Conservation (phyloP, 92 coral and sea anemone species). For the Meandrina meandrites region DNA sequence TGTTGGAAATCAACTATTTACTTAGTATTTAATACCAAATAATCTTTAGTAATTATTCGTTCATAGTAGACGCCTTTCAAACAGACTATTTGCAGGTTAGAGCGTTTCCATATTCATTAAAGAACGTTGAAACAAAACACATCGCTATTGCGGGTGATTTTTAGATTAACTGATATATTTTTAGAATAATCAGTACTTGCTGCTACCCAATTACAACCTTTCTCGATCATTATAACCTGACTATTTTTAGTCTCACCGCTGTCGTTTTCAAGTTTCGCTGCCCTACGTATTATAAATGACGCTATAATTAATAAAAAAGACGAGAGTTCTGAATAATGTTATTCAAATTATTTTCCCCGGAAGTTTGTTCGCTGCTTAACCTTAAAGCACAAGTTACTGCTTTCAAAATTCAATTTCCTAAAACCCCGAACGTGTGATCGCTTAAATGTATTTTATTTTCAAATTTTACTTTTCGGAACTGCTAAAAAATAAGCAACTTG, state of each 20-base stretch:
- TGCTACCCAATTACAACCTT: background rate
- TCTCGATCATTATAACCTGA: background rate
- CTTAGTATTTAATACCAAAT: background rate
- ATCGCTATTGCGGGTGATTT: background rate
- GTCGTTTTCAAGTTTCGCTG: background rate
- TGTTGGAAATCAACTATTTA: background rate
- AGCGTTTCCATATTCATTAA: background rate
- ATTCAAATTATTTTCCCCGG: background rate
- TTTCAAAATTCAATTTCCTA: background rate
- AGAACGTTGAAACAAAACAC: background rate
- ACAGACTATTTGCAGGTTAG: background rate
- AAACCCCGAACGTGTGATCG: background rate
- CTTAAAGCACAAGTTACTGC: background rate
- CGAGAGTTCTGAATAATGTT: background rate
- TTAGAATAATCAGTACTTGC: background rate
- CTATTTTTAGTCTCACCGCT: background rate
- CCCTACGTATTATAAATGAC: background rate
- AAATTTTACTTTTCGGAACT: background rate
- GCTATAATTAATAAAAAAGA: background rate
- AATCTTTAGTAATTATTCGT: background rate
- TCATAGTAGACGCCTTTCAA: background rate
- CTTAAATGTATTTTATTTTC: background rate
- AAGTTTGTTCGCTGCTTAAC: background rate
- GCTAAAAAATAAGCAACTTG: background rate
- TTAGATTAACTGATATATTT: conserved; percentile 6